Evolutionary conservation across 1,140 invertebrate species (phyloP).

Genomic region (Temnothorax curvispinosus): DNA sequence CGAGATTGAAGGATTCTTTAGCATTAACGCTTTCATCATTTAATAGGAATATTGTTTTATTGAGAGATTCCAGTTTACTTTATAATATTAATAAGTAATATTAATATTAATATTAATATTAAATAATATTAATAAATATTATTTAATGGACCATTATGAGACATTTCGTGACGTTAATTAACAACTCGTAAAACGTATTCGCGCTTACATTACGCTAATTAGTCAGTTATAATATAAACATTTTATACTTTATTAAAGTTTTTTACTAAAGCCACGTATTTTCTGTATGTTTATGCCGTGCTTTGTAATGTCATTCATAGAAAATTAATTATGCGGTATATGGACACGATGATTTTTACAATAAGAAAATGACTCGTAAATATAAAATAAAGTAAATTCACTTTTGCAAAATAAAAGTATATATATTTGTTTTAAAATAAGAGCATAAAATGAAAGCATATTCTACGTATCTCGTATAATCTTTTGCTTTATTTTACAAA

Average conservation of each 20-base stretch:
- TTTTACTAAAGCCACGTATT: neutral
- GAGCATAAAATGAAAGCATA: too few relatives aligned
- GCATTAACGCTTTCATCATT: neutral
- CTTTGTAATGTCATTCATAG: neutral
- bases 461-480: neutral
- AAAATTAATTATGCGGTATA: neutral
- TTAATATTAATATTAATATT: too few relatives aligned
- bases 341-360: neutral
- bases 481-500: neutral
- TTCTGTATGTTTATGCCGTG: neutral
- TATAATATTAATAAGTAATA: neutral
- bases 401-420: neutral
- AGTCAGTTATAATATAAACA: neutral
- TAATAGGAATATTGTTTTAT: neutral
- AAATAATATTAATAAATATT: neutral
- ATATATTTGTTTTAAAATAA: neutral
- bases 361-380: neutral
- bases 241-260: neutral
- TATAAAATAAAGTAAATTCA: neutral
- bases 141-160: neutral
- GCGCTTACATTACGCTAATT: neutral
- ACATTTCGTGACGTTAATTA: neutral
- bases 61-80: neutral
- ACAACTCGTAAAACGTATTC: neutral
- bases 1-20: neutral